Conservation (phyloP, 1,140 invertebrate genomes). For the Stegodyphus mimosarum region DNA sequence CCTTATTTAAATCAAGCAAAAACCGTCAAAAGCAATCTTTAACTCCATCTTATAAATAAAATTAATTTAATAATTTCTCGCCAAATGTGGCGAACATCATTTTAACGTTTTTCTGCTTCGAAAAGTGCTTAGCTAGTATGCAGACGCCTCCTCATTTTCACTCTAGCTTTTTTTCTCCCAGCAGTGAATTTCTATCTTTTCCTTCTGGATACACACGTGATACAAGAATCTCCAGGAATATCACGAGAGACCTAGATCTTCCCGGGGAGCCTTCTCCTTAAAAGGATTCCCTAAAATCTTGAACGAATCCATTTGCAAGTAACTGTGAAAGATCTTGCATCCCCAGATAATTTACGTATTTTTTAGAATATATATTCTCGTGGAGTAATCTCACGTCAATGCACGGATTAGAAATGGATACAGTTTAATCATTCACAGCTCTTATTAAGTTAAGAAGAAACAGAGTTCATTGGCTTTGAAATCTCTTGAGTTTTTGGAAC, state of each 20-base stretch:
- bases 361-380: too few relatives aligned
- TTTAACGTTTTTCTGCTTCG: slow-evolving; percentile 13
- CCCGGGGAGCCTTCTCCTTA: slow-evolving; percentile 22
- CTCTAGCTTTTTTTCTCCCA: slow-evolving; percentile 13
- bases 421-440: too few relatives aligned
- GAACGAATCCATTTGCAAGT: background rate
- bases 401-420: too few relatives aligned
- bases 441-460: too few relatives aligned
- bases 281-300: slow-evolving; percentile 18
- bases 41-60: too few relatives aligned
- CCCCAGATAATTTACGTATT: too few relatives aligned
- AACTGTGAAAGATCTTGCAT: too few relatives aligned
- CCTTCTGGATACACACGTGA: slow-evolving; percentile 6
- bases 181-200: slow-evolving; percentile 21
- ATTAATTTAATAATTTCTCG: slow-evolving; percentile 11
- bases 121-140: slow-evolving; percentile 44
- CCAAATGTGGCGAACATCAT: slow-evolving; percentile 41
- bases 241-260: slow-evolving; percentile 38
- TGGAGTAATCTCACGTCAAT: too few relatives aligned
- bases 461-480: too few relatives aligned
- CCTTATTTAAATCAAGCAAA: too few relatives aligned
- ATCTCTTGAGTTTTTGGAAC: too few relatives aligned
- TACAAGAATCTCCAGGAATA: slow-evolving; percentile 39
- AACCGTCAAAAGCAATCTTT: too few relatives aligned
- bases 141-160: slow-evolving; percentile 41